A percentile compares a stretch with the other conserved stretches of the same genome.
These are phyloP conservation scores for Ricordea florida DNA, from an alignment of 92 coral and sea anemone genomes.

Conservation along the genomic window DNA sequence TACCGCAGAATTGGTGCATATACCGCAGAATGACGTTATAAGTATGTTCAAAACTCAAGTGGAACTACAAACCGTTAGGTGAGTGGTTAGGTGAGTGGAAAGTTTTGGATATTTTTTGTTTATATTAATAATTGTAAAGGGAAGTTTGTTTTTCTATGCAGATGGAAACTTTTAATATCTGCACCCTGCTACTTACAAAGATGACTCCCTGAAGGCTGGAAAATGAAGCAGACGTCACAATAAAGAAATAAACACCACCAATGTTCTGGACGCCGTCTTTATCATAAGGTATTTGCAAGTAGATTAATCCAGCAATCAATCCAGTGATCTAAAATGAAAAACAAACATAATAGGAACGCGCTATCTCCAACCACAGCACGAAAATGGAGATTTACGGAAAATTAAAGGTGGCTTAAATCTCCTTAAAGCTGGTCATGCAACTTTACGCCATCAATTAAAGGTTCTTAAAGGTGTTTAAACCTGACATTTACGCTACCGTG, in stretches of 20 bases:
- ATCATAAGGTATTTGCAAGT: constrained; percentile 69
- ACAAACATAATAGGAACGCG: background rate
- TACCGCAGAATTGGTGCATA: too few species aligned
- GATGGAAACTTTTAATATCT: background rate
- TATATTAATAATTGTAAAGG: too few species aligned
- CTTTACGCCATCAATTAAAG: too few species aligned
- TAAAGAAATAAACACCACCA: constrained; percentile 81
- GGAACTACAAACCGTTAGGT: too few species aligned
- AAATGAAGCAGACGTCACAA: constrained; percentile 72
- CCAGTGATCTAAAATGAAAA: constrained; percentile 53
- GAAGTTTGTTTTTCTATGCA: too few species aligned
- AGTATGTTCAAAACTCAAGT: too few species aligned
- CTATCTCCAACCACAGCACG: background rate
- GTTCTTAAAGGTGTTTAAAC: too few species aligned
- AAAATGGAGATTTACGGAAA: background rate
- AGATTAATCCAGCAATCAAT: constrained; percentile 74
- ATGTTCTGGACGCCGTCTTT: constrained; percentile 81
- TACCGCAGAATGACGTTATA: too few species aligned
- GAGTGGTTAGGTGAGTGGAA: too few species aligned
- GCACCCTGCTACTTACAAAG: constrained; percentile 74
- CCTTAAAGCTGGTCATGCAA: too few species aligned
- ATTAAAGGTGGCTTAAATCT: background rate
- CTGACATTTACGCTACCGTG: too few species aligned
- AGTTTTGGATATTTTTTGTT: too few species aligned
- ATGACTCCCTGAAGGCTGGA: constrained; percentile 74